Evolutionary conservation across 2,888 invertebrate genomes (phyloP).

Genomic region (Stenodema calcarata): DNA sequence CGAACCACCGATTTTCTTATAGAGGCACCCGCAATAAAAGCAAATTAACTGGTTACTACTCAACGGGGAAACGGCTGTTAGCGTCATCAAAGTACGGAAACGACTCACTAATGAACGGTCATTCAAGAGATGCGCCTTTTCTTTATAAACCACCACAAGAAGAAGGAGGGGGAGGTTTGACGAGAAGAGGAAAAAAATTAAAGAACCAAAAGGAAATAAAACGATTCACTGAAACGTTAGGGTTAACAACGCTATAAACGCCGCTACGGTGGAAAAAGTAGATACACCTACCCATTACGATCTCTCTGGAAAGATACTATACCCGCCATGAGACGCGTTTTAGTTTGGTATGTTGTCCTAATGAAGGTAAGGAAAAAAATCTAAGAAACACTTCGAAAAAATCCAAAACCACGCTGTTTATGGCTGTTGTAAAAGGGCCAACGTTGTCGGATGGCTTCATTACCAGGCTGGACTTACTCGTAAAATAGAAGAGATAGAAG

Average conservation of each 20-base stretch:
- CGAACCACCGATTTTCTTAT: not conserved
- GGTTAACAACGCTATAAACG: not conserved
- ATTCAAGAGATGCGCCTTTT: not conserved
- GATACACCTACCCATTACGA: not conserved
- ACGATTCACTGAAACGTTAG: not conserved
- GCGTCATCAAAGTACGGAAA: not conserved
- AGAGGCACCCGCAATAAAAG: not conserved
- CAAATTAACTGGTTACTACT: not conserved
- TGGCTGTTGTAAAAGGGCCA: not conserved
- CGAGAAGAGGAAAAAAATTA: not conserved
- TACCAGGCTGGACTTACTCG: not conserved
- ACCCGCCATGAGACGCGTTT: not conserved
- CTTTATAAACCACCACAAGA: not conserved
- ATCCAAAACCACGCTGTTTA: not conserved
- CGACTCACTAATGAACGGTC: not conserved
- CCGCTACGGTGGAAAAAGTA: not conserved
- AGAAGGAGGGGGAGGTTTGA: not conserved
- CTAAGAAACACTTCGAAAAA: not conserved
- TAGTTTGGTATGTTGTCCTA: not conserved
- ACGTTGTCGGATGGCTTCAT: not conserved
- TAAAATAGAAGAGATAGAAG: too few relatives aligned
- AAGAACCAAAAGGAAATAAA: not conserved
- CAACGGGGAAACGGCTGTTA: not conserved
- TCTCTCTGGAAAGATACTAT: not conserved
- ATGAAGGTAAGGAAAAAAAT: not conserved